Evolutionary conservation across 2,113 vertebrate genomes (phyloP).

Genomic region (Prolemur simus): DNA sequence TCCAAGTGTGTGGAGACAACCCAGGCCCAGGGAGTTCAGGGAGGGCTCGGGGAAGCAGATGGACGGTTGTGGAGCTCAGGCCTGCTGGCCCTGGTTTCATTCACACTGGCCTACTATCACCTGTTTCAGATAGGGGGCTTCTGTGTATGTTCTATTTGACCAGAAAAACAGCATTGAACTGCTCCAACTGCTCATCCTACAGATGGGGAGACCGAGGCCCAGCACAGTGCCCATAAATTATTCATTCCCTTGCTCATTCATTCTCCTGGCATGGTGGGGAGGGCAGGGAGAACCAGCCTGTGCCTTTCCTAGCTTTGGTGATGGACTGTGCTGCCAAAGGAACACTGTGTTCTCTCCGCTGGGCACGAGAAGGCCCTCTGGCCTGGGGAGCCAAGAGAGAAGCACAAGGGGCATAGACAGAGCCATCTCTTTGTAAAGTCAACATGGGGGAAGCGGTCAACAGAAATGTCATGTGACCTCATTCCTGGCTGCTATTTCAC

Average conservation of each 20-base stretch:
- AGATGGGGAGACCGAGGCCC: background rate
- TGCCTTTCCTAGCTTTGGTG: background rate
- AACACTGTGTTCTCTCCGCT: background rate
- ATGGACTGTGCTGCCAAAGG: background rate
- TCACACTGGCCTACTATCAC: background rate
- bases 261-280: background rate
- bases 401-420: background rate
- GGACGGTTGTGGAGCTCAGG: rapidly evolving
- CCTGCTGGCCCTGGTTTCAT: background rate
- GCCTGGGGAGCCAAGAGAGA: background rate
- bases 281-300: background rate
- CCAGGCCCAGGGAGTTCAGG: background rate
- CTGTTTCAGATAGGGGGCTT: background rate
- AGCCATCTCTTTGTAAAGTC: background rate
- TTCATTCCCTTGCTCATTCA: background rate
- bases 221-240: no score
- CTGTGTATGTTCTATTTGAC: background rate
- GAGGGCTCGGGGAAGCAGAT: background rate
- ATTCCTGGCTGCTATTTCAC: background rate
- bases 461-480: background rate
- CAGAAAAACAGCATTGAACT: background rate
- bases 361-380: background rate
- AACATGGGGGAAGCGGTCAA: background rate
- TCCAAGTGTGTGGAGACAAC: no score
- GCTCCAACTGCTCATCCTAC: background rate